Evolutionary conservation across 1,140 invertebrate genomes (phyloP), one percentile per base, ranked within the genome.

Genomic region (Cheumatopsyche charites): DNA sequence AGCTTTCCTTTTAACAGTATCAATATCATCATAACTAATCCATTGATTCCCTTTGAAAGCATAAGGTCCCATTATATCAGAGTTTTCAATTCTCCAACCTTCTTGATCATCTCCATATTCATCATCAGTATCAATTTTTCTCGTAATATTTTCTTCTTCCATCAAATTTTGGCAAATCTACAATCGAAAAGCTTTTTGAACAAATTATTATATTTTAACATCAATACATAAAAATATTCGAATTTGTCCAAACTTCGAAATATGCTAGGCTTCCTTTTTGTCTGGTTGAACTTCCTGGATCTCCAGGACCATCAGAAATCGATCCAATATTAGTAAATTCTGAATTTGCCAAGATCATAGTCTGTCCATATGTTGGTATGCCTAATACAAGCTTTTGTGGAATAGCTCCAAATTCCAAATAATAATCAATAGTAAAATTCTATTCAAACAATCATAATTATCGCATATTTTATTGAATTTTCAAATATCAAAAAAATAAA

Each of bases 11-110:
- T 83, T 87, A 0, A 94, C 93, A 55, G 95, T 95, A 21, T 91
- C 87, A 76, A 93, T 89, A 78, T 97, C 94, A 78, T 97, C 95
- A 78, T 95, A 98, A 0, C 94, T 93, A n/a, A 98, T 94, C 95
- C 95, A 97, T 82, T 96, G 94, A 79, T 95, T 91, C 17, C 87
- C 92, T 73, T 89, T 91, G 79, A 87, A 94, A 6, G 94, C 94
- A 77, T 93, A 95, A 0, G 95, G 94, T 3, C 94, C 94, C 90
- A 95, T 93, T 0, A 90, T 89, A 43, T 89, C 88, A 1, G 90
- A 86, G 81, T 94, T 92, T 0, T 91, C 89, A 3, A 96, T 89
- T 23, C 87, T 89, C 94, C 94, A 97, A 11, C 90, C 88, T 49
- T 84, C 79, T 26, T 86, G 83, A 76, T 88, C 80, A 42, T 81